Base-by-base conservation (phyloP, 2,113 vertebrate genomes). In the Pterocles burchelli region DNA sequence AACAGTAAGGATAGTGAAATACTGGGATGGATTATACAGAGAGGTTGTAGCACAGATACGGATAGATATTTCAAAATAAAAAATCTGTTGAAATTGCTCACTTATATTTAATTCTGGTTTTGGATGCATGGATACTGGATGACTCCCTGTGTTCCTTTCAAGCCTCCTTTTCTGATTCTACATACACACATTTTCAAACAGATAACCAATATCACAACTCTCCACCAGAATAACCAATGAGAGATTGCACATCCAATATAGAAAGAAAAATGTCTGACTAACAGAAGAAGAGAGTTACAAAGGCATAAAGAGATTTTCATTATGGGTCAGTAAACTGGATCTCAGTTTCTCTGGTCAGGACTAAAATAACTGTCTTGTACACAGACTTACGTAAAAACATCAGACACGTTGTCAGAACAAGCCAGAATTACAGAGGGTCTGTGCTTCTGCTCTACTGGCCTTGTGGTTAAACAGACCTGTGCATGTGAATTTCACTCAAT, bases 401-500 rank as follows among this genome's bases (percentile, higher is more conserved):
- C 80, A 84, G 24, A 10, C 14, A 26, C 0, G 3, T 20, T 92
- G 31, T 77, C 51, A 88, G 33, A 82, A 59, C 21, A 89, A 88
- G 46, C 8, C 61, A 91, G 20, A 84, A 80, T 26, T 8, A 83
- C 29, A 33, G 38, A 34, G 6, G 17, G 26, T 63, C 46, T 5
- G 2, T 66, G n/a, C 10, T 85, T 62, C 70, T 72, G 54, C 62
- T 65, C 36, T 61, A 3, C 29, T 65, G 36, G 11, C 46, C 67
- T n/a, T 34, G 31, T 17, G 63, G 46, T 36, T 84, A 13, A 92
- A 72, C 34, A 83, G 45, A 80, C 6, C 10, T 1, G 0, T 25
- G 41, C 24, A n/a, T 0, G 0, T 16, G 51, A 70, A 28, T 46
- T 77, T 49, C 75, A 14, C 21, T 78, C 54, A 21, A 4, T 8